Evolutionary conservation across 1,140 invertebrate genomes (phyloP).

Genomic region (Macrobrachium nipponense): DNA sequence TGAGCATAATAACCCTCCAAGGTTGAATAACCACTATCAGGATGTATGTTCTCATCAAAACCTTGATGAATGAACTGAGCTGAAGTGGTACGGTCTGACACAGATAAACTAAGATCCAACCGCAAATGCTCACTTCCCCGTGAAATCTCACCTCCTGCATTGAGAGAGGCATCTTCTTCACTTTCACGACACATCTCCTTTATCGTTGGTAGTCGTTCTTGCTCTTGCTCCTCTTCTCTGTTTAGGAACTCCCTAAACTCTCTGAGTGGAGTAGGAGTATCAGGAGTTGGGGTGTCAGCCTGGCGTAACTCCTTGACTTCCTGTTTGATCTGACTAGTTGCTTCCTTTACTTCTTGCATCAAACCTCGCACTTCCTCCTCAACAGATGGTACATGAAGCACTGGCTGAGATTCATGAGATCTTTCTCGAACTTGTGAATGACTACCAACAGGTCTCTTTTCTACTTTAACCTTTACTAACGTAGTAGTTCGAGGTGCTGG

Average conservation of each 20-base stretch:
- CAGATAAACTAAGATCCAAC: constrained; percentile 19
- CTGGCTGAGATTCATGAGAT: constrained; percentile 37
- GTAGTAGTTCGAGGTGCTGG: constrained; percentile 61
- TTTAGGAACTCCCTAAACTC: constrained; percentile 63
- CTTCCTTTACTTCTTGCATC: constrained; percentile 71
- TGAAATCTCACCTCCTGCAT: constrained; percentile 48
- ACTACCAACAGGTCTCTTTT: constrained; percentile 55
- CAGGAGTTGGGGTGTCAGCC: constrained; percentile 61
- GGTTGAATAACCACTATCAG: constrained; percentile 46
- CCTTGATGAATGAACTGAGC: constrained; percentile 20
- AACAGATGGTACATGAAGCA: constrained; percentile 42
- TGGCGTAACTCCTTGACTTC: constrained; percentile 71
- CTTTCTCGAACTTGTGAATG: constrained; percentile 45
- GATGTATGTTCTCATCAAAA: constrained; percentile 38
- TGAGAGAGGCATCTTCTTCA: constrained; percentile 52
- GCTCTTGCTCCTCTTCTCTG: constrained; percentile 60
- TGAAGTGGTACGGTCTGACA: constrained; percentile 25
- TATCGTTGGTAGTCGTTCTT: constrained; percentile 58
- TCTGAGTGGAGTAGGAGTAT: constrained; percentile 63
- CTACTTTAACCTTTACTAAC: constrained; percentile 63
- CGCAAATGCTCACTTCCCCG: constrained; percentile 6
- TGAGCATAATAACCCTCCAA: constrained; percentile 47
- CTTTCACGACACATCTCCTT: constrained; percentile 59
- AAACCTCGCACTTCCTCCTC: constrained; percentile 69
- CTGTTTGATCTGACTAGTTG: constrained; percentile 70